Evolutionary conservation across 2,888 invertebrate species (phyloP).

Genomic region (Drosophila atripex): DNA sequence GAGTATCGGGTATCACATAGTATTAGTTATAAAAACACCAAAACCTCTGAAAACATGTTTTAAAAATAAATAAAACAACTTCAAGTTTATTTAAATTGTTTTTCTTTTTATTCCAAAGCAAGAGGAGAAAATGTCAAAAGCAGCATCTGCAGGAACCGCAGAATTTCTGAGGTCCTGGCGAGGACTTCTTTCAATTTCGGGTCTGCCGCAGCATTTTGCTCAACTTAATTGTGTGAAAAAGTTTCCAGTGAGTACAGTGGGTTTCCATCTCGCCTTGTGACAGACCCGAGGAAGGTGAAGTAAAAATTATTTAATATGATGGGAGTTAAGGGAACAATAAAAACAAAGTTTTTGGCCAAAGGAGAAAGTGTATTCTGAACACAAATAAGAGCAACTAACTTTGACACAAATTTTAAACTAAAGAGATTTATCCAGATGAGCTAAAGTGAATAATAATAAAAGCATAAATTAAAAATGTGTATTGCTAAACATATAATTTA

Average conservation of each 20-base stretch:
- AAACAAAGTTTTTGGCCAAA: slow-evolving; percentile 24
- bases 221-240: slow-evolving; percentile 50
- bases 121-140: slow-evolving; percentile 19
- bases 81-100: slow-evolving; percentile 46
- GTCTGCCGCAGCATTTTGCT: slow-evolving; percentile 40
- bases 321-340: slow-evolving; percentile 32
- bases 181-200: slow-evolving; percentile 33
- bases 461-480: too few species aligned
- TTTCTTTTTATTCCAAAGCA: slow-evolving; percentile 6
- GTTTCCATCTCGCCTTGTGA: slow-evolving; percentile 41
- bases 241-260: slow-evolving; percentile 50
- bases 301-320: slow-evolving; percentile 56
- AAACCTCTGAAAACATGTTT: not conserved
- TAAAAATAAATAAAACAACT: slow-evolving; percentile 5
- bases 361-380: slow-evolving; percentile 4
- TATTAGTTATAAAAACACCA: not conserved
- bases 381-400: slow-evolving; percentile 13
- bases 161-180: slow-evolving; percentile 11
- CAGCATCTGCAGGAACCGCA: slow-evolving; percentile 22
- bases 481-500: too few species aligned
- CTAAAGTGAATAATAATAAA: not conserved
- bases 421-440: slow-evolving; percentile 3
- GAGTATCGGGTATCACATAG: not conserved
- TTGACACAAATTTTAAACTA: not conserved
- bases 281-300: slow-evolving; percentile 40